Base-by-base conservation (phyloP, 2,888 invertebrate genomes). In the Tillus elongatus region DNA sequence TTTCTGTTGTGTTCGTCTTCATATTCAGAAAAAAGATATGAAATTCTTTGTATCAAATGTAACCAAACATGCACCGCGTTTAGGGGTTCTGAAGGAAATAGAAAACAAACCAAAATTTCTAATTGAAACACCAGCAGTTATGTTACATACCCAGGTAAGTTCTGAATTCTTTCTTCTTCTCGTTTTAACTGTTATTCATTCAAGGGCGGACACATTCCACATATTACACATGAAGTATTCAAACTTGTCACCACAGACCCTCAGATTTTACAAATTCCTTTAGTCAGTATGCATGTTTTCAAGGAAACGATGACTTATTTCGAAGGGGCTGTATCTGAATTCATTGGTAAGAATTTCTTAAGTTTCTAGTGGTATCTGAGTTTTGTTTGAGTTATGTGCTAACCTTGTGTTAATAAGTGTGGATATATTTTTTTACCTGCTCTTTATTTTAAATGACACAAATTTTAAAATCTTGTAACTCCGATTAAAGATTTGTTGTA, bases 181-280 rank as follows among this genome's bases (percentile, higher is more conserved):
- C 29, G 33, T 26, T 15, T 43, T 31, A 35, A 24, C 4, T 6
- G 6, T 11, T 30, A 13, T 8, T 19, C 6, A 19, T 19, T 8
- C 19, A 33, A 86, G 82, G 78, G 81, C 49, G 92, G 88, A 30
- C 82, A 83, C 62, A 75, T 90, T 32, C 87, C 89, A 0, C 82
- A 89, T 63, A 64, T 93, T 13, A 85, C 83, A 0, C 74, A 77
- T 44, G 88, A 87, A 65, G 81, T 84, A 0, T 72, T 86, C 35
- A 68, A 76, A 46, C 71, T 75, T 60, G 67, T 86, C 3, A 77
- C 75, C 30, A 53, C 64, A 12, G 72, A 71, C 4, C 70, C 74
- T 1, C 75, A 77, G 40, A 62, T 84, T 1, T 61, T 89, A 12
- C 80, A 84, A 60, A 70, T 88, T 40, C 81, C 88, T 0, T 56